Evolutionary conservation across 2,113 vertebrate species (phyloP).

Genomic region (Gallinago media): DNA sequence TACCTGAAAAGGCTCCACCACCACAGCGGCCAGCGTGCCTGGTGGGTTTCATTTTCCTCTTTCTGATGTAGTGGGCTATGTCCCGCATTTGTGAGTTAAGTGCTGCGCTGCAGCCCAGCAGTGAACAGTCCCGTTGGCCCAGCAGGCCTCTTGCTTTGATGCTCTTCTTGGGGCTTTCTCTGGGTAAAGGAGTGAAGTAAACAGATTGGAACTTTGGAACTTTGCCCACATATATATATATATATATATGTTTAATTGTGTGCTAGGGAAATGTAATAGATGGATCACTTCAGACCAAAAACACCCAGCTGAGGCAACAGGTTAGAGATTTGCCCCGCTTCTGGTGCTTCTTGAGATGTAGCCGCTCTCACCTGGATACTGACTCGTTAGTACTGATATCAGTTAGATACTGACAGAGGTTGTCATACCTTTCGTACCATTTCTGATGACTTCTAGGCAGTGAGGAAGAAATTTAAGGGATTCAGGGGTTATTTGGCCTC

Average conservation of each 20-base stretch:
- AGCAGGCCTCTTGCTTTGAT: neutral
- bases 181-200: neutral
- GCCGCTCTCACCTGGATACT: neutral
- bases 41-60: neutral
- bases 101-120: neutral
- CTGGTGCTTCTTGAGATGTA: neutral
- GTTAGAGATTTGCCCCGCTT: neutral
- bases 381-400: no score
- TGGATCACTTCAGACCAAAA: slow-evolving; percentile 5
- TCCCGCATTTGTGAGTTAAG: neutral
- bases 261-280: slow-evolving; percentile 19
- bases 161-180: slow-evolving; percentile 20
- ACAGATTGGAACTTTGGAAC: slow-evolving; percentile 6
- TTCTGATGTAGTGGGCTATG: neutral
- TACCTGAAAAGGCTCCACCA: neutral
- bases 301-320: neutral
- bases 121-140: slow-evolving; percentile 10
- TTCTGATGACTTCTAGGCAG: neutral
- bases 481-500: neutral
- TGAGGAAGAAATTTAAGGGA: neutral
- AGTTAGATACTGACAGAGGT: no score
- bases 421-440: neutral
- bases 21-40: neutral
- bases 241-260: slow-evolving; percentile 9
- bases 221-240: neutral